These are phyloP conservation scores for Drosophila elegans DNA, from an alignment of 1,140 invertebrate genomes.

Conservation along the genomic window DNA sequence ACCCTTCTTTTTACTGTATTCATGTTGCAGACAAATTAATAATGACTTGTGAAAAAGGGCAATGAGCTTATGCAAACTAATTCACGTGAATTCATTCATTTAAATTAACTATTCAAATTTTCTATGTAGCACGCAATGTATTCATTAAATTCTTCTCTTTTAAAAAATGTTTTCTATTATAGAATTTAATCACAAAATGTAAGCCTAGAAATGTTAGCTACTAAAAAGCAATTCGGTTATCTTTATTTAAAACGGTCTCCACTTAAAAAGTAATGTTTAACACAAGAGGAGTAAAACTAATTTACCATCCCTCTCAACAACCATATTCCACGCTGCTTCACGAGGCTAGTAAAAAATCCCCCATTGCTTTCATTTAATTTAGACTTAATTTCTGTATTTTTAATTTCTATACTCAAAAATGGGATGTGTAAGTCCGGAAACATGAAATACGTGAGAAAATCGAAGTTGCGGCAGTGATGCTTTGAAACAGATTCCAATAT, in stretches of 20 bases:
- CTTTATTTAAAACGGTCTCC: too few relatives aligned
- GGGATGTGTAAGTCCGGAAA: slow-evolving; percentile 66
- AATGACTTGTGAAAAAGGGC: slow-evolving; percentile 18
- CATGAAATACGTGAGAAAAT: slow-evolving; percentile 84
- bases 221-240: too few relatives aligned
- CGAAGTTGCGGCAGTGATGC: slow-evolving; percentile 38
- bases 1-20: slow-evolving; percentile 14
- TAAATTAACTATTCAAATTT: neutral
- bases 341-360: neutral
- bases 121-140: neutral
- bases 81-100: slow-evolving; percentile 1
- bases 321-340: neutral
- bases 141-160: too few relatives aligned
- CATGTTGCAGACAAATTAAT: slow-evolving; percentile 37
- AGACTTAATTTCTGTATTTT: slow-evolving; percentile 15
- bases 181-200: too few relatives aligned
- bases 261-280: neutral
- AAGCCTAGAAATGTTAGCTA: too few relatives aligned
- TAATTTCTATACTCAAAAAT: slow-evolving; percentile 34
- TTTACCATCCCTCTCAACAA: neutral
- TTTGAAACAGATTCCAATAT: slow-evolving; percentile 47
- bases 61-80: neutral
- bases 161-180: too few relatives aligned
- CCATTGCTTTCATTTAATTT: neutral
- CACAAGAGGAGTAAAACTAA: neutral